A percentile compares a stretch with the other conserved stretches of the same genome.
Evolutionary conservation across 2,113 vertebrate species (phyloP).

Genomic region (Actenoides hombroni): DNA sequence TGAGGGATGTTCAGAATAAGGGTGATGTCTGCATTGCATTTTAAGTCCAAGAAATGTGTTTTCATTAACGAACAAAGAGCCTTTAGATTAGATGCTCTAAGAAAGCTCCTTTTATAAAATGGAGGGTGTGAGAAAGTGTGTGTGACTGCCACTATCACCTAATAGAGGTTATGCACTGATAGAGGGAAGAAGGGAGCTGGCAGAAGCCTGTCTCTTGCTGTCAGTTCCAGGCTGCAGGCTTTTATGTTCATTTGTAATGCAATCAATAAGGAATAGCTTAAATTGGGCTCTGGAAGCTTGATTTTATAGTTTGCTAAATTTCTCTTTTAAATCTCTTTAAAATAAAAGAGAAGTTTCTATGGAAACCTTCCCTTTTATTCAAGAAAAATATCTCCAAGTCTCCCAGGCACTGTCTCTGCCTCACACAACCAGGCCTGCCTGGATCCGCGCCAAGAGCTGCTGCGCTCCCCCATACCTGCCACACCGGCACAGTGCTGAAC

Average conservation of each 20-base stretch:
- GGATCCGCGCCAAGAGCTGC: neutral
- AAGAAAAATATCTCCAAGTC: neutral
- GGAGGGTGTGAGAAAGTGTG: conserved; percentile 1
- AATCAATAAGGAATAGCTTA: conserved; percentile 53
- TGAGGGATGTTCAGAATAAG: neutral
- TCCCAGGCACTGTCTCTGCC: neutral
- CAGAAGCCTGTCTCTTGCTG: conserved; percentile 27
- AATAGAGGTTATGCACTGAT: conserved; percentile 44
- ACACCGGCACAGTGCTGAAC: fast-evolving
- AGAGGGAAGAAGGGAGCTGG: conserved; percentile 40
- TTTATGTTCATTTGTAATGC: conserved; percentile 51
- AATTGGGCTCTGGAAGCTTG: conserved; percentile 40
- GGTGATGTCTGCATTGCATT: neutral
- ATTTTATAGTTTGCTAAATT: conserved; percentile 56
- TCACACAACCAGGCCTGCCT: neutral
- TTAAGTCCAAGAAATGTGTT: neutral
- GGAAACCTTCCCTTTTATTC: conserved; percentile 56
- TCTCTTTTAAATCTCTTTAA: conserved; percentile 50
- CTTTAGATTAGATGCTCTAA: neutral
- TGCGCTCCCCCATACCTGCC: fast-evolving
- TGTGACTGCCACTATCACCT: conserved; percentile 32
- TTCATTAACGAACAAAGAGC: neutral
- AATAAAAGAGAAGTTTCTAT: conserved; percentile 66
- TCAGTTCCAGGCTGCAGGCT: conserved; percentile 56
- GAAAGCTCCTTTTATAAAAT: conserved; percentile 20